Evolutionary conservation across 2,113 vertebrate genomes (phyloP), one percentile per base, ranked within the genome.

Genomic region (Eira barbara): DNA sequence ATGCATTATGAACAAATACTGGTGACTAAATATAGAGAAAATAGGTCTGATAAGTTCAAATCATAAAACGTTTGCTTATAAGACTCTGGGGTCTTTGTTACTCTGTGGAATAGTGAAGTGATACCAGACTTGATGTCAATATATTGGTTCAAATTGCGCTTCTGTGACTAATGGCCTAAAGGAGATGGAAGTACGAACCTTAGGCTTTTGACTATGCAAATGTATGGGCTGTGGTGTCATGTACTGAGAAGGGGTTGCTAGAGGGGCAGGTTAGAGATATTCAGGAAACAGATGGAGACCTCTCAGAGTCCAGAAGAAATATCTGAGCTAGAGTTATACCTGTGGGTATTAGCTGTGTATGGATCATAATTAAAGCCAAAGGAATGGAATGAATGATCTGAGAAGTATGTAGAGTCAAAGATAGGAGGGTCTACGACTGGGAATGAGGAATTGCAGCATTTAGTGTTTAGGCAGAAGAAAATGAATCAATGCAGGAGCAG

Each of bases 11-110:
- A 95, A 86, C 39, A 86, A 93, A 73, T 74, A 73, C 29, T 34
- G 27, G 39, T 93, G 20, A 61, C 45, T 95, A 91, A 90, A 89
- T 92, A 63, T 67, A 87, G n/a, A 91, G 4, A 88, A 95, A 39
- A 95, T 79, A 15, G 13, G 29, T 10, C 57, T 55, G 12, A 47
- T 85, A 61, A 71, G 21, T 61, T 85, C 61, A 89, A 78, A 89
- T 45, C 69, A 36, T 63, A 69, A 91, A 80, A 52, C 65, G 7
- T 61, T 94, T 84, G 31, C 57, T 78, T 71, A 61, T 67, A 82
- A 86, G 45, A 67, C 13, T 49, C 15, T 59, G 42, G 47, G 17
- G 45, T 57, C 18, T 45, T 36, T 85, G 20, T 59, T 76, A 79
- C 65, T 83, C 18, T 78, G 5, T 71, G 36, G 3, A 79, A 71